Conservation (phyloP, 2,888 invertebrate genomes). For the Xanthorhoe designata region DNA sequence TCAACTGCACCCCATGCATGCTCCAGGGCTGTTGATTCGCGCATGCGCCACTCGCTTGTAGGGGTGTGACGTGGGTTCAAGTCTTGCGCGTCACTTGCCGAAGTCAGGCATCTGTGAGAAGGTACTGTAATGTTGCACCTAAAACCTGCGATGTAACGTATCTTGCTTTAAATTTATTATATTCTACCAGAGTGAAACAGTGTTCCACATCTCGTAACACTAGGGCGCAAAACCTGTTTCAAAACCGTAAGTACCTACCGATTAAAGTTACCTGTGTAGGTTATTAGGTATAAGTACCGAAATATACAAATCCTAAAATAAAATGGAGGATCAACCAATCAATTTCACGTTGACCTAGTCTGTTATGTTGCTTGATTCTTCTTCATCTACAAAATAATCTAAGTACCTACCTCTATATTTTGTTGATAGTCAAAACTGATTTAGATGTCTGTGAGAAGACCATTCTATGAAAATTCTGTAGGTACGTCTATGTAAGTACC, state of each 20-base stretch:
- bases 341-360: conserved; percentile 1
- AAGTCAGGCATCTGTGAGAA: background rate
- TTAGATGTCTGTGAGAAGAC: background rate
- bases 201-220: background rate
- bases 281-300: background rate
- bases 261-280: background rate
- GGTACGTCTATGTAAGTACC: too few relatives aligned
- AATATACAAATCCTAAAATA: background rate
- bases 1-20: background rate
- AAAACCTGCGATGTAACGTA: background rate
- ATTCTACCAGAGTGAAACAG: background rate
- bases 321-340: background rate
- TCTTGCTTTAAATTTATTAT: background rate
- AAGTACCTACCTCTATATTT: background rate
- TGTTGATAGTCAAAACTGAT: background rate
- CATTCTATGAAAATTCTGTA: background rate
- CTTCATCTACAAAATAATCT: background rate
- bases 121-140: background rate
- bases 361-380: background rate
- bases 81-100: conserved; percentile 1
- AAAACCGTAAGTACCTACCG: background rate
- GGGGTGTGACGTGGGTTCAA: background rate
- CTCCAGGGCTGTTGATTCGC: background rate
- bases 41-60: background rate
- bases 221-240: background rate